These are phyloP conservation scores for Sphinx pinastri DNA, from an alignment of 2,888 invertebrate species.

Conservation along the genomic window DNA sequence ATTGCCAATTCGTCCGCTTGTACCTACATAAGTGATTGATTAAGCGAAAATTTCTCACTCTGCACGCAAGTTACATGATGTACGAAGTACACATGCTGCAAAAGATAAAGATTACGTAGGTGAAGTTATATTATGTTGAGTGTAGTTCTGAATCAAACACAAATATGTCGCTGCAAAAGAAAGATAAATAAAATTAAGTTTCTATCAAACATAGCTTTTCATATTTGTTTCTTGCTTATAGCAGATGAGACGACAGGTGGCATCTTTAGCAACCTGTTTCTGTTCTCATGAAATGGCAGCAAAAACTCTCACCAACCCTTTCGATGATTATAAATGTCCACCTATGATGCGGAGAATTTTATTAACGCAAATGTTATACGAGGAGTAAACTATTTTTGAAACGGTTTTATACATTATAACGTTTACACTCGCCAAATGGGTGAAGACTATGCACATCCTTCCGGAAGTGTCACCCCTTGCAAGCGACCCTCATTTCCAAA, in stretches of 20 bases:
- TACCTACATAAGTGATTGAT: conserved; percentile 34
- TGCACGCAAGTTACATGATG: conserved; percentile 24
- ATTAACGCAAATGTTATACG: conserved; percentile 1
- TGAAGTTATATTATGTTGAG: neutral
- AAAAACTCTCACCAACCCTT: conserved; percentile 65
- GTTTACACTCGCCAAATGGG: conserved; percentile 42
- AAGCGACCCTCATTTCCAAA: conserved; percentile 36
- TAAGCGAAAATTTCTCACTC: conserved; percentile 29
- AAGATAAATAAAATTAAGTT: conserved; percentile 1
- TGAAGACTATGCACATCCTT: conserved; percentile 41
- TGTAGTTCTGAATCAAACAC: neutral
- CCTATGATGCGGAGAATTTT: neutral
- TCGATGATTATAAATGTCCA: conserved; percentile 7
- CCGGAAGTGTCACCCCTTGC: conserved; percentile 49
- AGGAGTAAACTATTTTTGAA: neutral
- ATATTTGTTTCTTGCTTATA: conserved; percentile 33
- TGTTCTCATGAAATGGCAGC: conserved; percentile 60
- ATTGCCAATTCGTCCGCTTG: conserved; percentile 40
- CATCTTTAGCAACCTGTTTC: conserved; percentile 62
- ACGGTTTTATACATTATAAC: no score
- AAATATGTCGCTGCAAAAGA: neutral
- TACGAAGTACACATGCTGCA: neutral
- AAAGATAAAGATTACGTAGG: neutral
- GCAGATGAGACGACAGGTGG: conserved; percentile 66
- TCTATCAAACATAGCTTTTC: neutral